Conservation (phyloP, 2,888 invertebrate species). For the Yponomeuta evonymella region DNA sequence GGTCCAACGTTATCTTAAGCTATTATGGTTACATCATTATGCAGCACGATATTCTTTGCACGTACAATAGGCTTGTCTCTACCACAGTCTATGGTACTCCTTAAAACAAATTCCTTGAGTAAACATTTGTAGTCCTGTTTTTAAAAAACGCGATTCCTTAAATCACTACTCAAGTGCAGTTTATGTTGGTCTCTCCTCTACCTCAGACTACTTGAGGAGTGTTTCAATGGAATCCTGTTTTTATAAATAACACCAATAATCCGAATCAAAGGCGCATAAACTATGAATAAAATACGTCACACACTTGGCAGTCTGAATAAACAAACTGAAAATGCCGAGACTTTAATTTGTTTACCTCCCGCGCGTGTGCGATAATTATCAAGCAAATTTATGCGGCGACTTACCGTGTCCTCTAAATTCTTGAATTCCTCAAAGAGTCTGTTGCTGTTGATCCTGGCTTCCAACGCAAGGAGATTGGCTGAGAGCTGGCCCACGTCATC, state of each 20-base stretch:
- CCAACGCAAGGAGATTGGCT: conserved; percentile 54
- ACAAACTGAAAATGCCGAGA: background rate
- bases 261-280: background rate
- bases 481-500: conserved; percentile 57
- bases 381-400: conserved; percentile 26
- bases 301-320: background rate
- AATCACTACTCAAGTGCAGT: background rate
- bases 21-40: conserved; percentile 19
- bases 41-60: conserved; percentile 6
- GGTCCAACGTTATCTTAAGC: conserved; percentile 20
- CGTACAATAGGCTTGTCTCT: background rate
- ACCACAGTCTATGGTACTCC: background rate
- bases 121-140: too few relatives aligned
- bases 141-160: background rate
- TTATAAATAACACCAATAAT: too few relatives aligned
- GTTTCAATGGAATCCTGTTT: too few relatives aligned
- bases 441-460: conserved; percentile 54
- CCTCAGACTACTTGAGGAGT: too few relatives aligned
- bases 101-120: too few relatives aligned
- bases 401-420: conserved; percentile 61
- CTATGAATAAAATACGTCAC: background rate
- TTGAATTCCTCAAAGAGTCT: conserved; percentile 55
- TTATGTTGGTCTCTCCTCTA: too few relatives aligned
- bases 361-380: background rate
- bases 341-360: conserved; percentile 6